These are phyloP conservation scores for Pimpla rufipes DNA, from an alignment of 2,888 invertebrate genomes.

Conservation along the genomic window DNA sequence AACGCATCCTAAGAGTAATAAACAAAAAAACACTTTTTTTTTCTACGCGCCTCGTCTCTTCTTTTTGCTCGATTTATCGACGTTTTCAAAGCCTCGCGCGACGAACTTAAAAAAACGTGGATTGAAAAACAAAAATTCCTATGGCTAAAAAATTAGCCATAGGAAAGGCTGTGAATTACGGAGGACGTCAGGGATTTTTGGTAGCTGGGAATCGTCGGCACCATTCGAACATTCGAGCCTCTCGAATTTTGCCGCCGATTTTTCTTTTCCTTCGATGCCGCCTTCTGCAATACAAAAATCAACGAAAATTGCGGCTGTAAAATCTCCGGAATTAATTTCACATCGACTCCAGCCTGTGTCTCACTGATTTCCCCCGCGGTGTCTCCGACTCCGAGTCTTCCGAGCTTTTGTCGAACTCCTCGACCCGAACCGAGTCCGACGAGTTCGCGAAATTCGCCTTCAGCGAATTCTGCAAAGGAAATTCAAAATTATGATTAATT, in stretches of 20 bases:
- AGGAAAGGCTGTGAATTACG: conserved; percentile 74
- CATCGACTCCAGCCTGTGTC: conserved; percentile 80
- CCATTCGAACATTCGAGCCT: conserved; percentile 68
- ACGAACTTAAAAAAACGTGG: neutral
- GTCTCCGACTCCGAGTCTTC: conserved; percentile 81
- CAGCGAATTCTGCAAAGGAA: conserved; percentile 78
- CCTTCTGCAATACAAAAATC: conserved; percentile 58
- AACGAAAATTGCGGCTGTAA: conserved; percentile 35
- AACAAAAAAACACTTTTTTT: conserved; percentile 30
- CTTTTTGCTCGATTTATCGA: conserved; percentile 8
- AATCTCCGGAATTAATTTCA: conserved; percentile 65
- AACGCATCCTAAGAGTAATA: conserved; percentile 51
- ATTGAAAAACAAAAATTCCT: too few species aligned
- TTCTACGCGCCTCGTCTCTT: neutral
- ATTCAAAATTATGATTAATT: neutral
- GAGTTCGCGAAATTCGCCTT: conserved; percentile 81
- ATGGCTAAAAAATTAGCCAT: conserved; percentile 60
- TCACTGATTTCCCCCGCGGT: conserved; percentile 79
- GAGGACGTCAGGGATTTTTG: conserved; percentile 78
- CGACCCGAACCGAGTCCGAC: conserved; percentile 82
- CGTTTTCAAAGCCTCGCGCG: neutral
- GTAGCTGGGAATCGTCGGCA: conserved; percentile 78
- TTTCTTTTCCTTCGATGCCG: conserved; percentile 49
- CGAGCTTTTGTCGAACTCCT: conserved; percentile 81
- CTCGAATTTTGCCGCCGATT: conserved; percentile 43